Evolutionary conservation across 2,888 invertebrate species (phyloP).

Genomic region (Orchestes rusci): DNA sequence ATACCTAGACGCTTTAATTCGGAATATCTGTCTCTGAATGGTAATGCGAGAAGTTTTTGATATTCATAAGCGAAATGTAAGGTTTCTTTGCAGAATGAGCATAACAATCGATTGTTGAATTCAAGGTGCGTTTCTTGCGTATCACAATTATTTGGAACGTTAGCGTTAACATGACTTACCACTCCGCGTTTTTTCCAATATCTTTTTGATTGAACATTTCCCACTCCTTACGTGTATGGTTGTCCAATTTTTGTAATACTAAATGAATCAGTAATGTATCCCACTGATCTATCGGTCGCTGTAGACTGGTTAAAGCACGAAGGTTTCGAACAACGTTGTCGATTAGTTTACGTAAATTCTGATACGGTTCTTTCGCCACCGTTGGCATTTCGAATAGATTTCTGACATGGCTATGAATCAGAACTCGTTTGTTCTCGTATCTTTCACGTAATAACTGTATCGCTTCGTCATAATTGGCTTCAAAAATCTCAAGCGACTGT

Average conservation of each 20-base stretch:
- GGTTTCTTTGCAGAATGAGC: conserved; percentile 6
- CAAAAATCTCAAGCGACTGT: conserved; percentile 8
- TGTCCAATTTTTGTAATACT: conserved; percentile 3
- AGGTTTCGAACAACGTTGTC: conserved; percentile 7
- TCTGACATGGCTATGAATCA: conserved; percentile 14
- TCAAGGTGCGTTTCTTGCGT: neutral
- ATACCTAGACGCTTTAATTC: conserved; percentile 6
- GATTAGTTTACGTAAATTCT: conserved; percentile 4
- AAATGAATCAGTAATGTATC: conserved; percentile 14
- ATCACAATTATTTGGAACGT: too few species aligned
- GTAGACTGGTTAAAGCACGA: conserved; percentile 8
- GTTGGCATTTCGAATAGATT: conserved; percentile 8
- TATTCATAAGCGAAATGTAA: conserved; percentile 13
- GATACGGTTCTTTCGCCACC: neutral
- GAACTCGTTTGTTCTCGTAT: conserved; percentile 13
- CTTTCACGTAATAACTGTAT: conserved; percentile 12
- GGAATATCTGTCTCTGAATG: conserved; percentile 6
- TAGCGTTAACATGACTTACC: conserved; percentile 9
- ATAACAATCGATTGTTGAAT: neutral
- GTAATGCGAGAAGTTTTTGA: conserved; percentile 7
- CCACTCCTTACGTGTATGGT: conserved; percentile 8
- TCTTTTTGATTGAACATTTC: conserved; percentile 3
- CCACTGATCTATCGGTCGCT: conserved; percentile 12
- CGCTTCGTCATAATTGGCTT: conserved; percentile 11
- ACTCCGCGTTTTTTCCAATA: neutral